phyloP scores from a whole-genome alignment of 2,797 vertebrate genomes.

The Xiphorhynchus erythropygius region DNA sequence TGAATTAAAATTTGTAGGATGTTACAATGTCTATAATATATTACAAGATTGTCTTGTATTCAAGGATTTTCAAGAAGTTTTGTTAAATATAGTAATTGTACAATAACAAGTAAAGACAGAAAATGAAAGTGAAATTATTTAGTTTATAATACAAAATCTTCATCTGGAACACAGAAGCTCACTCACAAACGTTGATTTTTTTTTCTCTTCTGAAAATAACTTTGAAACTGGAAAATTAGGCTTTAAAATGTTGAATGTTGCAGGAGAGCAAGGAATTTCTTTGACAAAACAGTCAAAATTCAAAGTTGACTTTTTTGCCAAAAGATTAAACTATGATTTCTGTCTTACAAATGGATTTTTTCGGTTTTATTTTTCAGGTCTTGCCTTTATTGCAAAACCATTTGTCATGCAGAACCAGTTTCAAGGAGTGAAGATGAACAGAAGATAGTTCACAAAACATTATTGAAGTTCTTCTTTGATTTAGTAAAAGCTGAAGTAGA shows the following conservation, averaged over 20 bases:
- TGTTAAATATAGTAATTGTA: background rate
- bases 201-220: background rate
- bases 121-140: background rate
- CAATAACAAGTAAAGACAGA: background rate
- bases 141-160: background rate
- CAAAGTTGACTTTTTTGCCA: background rate
- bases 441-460: conserved; percentile 77
- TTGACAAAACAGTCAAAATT: background rate
- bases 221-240: background rate
- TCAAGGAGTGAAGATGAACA: conserved; percentile 76
- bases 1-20: background rate
- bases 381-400: conserved; percentile 77
- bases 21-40: background rate
- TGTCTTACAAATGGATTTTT: background rate
- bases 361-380: conserved; percentile 70
- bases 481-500: conserved; percentile 88
- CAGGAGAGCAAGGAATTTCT: background rate
- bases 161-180: background rate
- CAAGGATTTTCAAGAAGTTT: background rate
- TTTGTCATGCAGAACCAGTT: conserved; percentile 84
- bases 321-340: background rate
- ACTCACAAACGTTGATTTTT: background rate
- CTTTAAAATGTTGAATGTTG: background rate
- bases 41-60: background rate
- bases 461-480: conserved; percentile 85